Percentiles rank a stretch among this genome's conserved stretches.
These are phyloP conservation scores for Cottoperca gobio DNA, from an alignment of 2,797 vertebrate genomes.

Conservation along the genomic window DNA sequence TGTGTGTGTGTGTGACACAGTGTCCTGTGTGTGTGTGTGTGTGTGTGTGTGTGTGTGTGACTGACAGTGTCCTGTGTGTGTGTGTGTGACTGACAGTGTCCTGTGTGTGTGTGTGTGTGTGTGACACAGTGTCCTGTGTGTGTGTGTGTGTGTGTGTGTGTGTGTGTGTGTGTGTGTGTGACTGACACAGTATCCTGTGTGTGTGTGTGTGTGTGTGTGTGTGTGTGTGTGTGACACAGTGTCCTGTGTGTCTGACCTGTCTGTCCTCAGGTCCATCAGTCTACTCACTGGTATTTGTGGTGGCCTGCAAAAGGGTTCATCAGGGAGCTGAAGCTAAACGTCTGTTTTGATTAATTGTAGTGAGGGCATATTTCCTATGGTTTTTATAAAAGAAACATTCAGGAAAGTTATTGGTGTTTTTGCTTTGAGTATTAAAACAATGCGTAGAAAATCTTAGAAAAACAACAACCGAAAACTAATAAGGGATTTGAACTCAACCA, in stretches of 20 bases:
- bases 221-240: no score
- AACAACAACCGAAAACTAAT: background rate
- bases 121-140: no score
- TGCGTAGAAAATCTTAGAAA: background rate
- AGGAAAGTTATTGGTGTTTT: background rate
- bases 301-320: constrained; percentile 17
- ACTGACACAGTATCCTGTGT: no score
- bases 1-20: background rate
- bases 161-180: no score
- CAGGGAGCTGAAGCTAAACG: background rate
- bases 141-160: no score
- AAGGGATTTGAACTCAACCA: background rate
- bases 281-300: constrained; percentile 24
- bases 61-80: background rate
- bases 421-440: constrained; percentile 10
- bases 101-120: no score
- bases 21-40: constrained; percentile 18
- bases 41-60: constrained; percentile 14
- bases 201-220: no score
- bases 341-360: constrained; percentile 32
- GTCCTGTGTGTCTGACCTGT: constrained; percentile 18
- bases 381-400: background rate
- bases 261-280: constrained; percentile 19
- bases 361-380: background rate
- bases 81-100: no score